Conservation (phyloP, 1,140 invertebrate genomes). For the Drosophila paulistorum region DNA sequence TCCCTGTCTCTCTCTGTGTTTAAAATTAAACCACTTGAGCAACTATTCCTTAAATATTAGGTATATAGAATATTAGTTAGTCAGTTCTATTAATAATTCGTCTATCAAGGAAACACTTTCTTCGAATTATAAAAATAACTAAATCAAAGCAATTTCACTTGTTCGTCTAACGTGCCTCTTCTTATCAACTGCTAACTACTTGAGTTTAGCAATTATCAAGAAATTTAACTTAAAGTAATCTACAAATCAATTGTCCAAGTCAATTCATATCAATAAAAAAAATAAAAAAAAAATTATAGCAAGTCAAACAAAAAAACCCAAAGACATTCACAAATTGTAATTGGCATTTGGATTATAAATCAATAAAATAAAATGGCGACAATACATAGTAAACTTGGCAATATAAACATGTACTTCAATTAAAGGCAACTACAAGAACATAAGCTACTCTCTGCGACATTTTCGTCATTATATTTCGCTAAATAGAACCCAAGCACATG, state of each 20-base stretch:
- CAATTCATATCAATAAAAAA: slow-evolving; percentile 5
- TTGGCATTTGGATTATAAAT: slow-evolving; percentile 5
- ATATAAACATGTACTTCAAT: too few species aligned
- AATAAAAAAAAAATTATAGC: neutral
- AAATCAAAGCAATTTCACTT: slow-evolving; percentile 6
- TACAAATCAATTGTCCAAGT: slow-evolving; percentile 9
- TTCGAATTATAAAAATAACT: slow-evolving; percentile 17
- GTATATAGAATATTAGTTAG: neutral
- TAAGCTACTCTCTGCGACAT: too few species aligned
- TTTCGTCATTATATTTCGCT: too few species aligned
- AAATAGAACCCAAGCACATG: too few species aligned
- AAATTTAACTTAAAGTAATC: slow-evolving; percentile 13
- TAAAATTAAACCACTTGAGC: neutral
- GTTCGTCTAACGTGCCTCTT: neutral
- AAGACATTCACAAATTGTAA: neutral
- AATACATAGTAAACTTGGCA: neutral
- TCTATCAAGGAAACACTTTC: slow-evolving; percentile 11
- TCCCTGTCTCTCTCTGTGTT: neutral
- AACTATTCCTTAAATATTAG: neutral
- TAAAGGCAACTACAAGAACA: too few species aligned
- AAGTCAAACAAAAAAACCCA: neutral
- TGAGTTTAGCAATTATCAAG: slow-evolving; percentile 8
- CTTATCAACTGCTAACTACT: slow-evolving; percentile 11
- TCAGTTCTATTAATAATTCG: slow-evolving; percentile 13
- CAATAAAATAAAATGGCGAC: slow-evolving; percentile 1